These are phyloP conservation scores for Branchellion lobata DNA, from an alignment of 2,888 invertebrate genomes.

Conservation along the genomic window DNA sequence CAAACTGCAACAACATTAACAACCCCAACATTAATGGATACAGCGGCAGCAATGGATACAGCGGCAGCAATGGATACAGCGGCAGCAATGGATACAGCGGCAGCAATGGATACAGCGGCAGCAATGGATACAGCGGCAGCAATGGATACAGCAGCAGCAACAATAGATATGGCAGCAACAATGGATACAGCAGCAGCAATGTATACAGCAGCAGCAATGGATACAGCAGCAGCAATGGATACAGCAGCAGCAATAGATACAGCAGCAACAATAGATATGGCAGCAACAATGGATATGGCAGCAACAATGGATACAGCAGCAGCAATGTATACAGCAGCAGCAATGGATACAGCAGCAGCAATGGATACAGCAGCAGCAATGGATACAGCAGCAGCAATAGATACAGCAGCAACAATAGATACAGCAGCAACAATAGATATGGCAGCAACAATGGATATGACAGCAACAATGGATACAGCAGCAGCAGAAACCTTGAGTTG, in stretches of 20 bases:
- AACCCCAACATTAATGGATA: neutral
- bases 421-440: too few relatives aligned
- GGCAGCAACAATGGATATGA: neutral
- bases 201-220: neutral
- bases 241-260: too few relatives aligned
- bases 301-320: too few relatives aligned
- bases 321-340: too few relatives aligned
- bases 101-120: neutral
- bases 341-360: neutral
- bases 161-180: neutral
- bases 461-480: too few relatives aligned
- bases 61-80: too few relatives aligned
- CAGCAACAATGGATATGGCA: too few relatives aligned
- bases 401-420: neutral
- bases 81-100: neutral
- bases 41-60: neutral
- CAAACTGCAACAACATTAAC: too few relatives aligned
- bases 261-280: neutral
- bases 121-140: neutral
- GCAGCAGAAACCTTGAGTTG: conserved; percentile 66
- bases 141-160: too few relatives aligned
- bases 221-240: too few relatives aligned
- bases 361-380: neutral
- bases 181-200: neutral
- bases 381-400: neutral